Evolutionary conservation across 2,113 vertebrate genomes (phyloP), one percentile per base, ranked within the genome.

Genomic region (Microcebus murinus): DNA sequence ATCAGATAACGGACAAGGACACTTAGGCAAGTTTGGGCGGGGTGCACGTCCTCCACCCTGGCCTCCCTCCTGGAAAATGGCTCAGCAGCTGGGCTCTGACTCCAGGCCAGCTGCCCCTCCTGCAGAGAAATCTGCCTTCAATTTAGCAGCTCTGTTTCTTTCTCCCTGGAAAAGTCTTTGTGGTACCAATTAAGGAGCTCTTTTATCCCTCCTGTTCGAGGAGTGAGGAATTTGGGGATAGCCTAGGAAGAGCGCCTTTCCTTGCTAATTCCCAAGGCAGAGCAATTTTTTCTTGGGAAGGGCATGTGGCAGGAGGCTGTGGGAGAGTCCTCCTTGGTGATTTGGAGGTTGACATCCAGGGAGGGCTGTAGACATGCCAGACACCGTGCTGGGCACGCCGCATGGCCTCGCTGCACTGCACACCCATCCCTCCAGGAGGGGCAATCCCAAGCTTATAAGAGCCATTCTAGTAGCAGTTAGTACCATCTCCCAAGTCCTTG

Each of bases 141-240:
- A 96, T 97, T 98, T 97, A 91, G 91, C 45, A 48, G 65, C 97
- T 97, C 74, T 6, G 29, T 67, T 97, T 96, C 96, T 96, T 92
- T 81, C 95, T 94, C 70, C 20, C 2, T 95, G 96, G 90, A 93
- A 94, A 31, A 96, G 93, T 55, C 94, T 97, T 95, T 97, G 97
- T 98, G 97, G 0, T 96, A 94, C 88, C 88, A 96, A 70, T 93
- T 94, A 95, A 96, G 59, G 93, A 93, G 36, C 59, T 52, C 97
- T 97, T 97, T 98, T 77, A 96, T 96, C 94, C 59, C 42, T 87
- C 84, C 85, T 48, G 57, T 92, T 84, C 73, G 91, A 76, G 42
- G 9, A 93, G 85, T 48, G 79, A 95, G 0, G 96, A 93, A 97
- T 97, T 85, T 76, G 73, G 91, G 86, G 97, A 92, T 39, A 80